These are phyloP conservation scores for Euspilapteryx auroguttella DNA, from an alignment of 2,888 invertebrate genomes.

Conservation along the genomic window DNA sequence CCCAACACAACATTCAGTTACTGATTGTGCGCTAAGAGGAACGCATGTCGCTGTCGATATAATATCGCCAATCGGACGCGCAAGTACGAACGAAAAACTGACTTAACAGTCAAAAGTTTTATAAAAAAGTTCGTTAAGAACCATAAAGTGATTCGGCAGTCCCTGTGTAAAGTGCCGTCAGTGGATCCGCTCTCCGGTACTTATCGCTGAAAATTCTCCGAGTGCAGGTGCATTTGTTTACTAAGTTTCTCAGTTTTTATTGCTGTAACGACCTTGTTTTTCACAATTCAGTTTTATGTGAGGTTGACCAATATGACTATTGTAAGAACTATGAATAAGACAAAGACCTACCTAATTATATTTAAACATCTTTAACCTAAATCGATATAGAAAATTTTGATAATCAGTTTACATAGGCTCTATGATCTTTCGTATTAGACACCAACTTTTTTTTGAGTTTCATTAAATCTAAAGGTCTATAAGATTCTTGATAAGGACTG, in stretches of 20 bases:
- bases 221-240: conserved; percentile 50
- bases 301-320: no score
- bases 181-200: conserved; percentile 25
- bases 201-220: conserved; percentile 26
- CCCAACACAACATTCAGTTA: conserved; percentile 37
- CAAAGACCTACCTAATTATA: no score
- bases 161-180: conserved; percentile 22
- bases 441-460: no score
- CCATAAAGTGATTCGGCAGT: conserved; percentile 12
- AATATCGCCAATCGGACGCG: no score
- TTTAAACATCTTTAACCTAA: no score
- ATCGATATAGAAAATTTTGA: no score
- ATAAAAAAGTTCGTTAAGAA: background rate
- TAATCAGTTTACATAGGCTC: no score
- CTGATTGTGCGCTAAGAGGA: conserved; percentile 39
- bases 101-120: background rate
- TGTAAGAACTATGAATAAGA: no score
- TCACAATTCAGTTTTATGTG: background rate
- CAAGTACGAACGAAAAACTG: no score
- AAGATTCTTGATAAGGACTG: no score
- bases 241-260: conserved; percentile 10
- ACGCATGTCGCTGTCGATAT: conserved; percentile 38
- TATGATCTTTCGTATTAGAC: no score
- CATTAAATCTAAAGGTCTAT: no score
- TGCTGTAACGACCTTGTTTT: conserved; percentile 4